These are phyloP conservation scores for Montipora sp. DNA, from an alignment of 64 coral and sea anemone genomes.

Conservation along the genomic window DNA sequence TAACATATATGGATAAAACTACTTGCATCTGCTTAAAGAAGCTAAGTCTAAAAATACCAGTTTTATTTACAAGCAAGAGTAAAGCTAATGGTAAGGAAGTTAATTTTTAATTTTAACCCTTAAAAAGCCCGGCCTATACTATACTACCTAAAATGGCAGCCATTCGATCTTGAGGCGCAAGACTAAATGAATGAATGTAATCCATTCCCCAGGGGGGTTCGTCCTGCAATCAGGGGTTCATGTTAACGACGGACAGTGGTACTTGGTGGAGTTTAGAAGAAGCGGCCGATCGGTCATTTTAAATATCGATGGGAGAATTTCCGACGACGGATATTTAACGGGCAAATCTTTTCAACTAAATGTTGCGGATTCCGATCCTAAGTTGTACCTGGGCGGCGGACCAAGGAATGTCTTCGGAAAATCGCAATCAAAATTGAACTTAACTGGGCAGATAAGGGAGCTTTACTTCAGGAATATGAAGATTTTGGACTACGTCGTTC, in stretches of 20 bases:
- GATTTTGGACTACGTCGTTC: conserved; percentile 35
- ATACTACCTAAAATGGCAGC: too few relatives aligned
- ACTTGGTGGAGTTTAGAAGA: conserved; percentile 62
- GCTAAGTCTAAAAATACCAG: too few relatives aligned
- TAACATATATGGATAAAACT: too few relatives aligned
- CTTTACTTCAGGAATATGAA: conserved; percentile 50
- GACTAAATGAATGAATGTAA: neutral
- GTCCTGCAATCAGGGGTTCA: neutral
- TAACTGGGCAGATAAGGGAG: conserved; percentile 55
- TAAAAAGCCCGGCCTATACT: too few relatives aligned
- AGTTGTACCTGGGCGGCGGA: conserved; percentile 55
- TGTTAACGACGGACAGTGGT: conserved; percentile 49
- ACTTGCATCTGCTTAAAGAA: too few relatives aligned
- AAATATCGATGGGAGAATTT: conserved; percentile 18
- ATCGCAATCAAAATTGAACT: conserved; percentile 55
- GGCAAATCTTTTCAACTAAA: conserved; percentile 18
- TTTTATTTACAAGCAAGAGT: too few relatives aligned
- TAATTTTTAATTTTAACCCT: too few relatives aligned
- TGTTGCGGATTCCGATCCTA: neutral
- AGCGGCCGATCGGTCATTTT: neutral
- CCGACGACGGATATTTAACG: neutral
- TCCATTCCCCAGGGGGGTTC: neutral
- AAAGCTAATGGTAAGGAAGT: too few relatives aligned
- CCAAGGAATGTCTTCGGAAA: neutral
- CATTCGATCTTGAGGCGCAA: too few relatives aligned